phyloP scores from a whole-genome alignment of 1,140 invertebrate species.

The Carposina sasakii region DNA sequence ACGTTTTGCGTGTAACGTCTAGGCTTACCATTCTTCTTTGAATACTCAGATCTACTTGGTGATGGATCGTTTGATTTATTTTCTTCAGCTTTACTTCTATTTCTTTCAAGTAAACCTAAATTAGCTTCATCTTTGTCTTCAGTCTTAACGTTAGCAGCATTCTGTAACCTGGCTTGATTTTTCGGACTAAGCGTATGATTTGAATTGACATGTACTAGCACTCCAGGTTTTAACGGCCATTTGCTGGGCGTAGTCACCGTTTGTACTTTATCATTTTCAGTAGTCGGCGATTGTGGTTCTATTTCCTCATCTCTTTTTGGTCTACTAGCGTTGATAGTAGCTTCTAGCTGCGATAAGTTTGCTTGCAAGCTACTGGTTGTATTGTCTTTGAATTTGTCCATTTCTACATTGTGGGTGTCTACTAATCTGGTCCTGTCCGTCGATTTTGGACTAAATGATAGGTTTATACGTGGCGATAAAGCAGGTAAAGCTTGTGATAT shows the following conservation, averaged over 20 bases:
- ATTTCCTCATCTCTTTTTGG: constrained; percentile 29
- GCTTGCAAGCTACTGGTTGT: constrained; percentile 49
- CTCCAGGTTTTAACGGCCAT: constrained; percentile 91
- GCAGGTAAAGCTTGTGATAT: constrained; percentile 70
- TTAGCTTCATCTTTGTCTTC: constrained; percentile 42
- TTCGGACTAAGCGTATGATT: constrained; percentile 70
- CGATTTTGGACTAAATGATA: constrained; percentile 64
- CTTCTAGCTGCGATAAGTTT: constrained; percentile 51
- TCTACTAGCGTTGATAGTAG: constrained; percentile 38
- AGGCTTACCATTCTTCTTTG: constrained; percentile 53
- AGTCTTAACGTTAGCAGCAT: constrained; percentile 22
- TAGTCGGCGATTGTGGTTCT: constrained; percentile 35
- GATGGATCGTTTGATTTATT: constrained; percentile 14
- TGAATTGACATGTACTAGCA: constrained; percentile 87
- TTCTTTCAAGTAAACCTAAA: constrained; percentile 60
- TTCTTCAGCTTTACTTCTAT: constrained; percentile 27
- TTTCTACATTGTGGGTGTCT: constrained; percentile 59
- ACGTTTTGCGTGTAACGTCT: constrained; percentile 45
- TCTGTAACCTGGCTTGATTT: constrained; percentile 59
- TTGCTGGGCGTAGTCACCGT: constrained; percentile 74
- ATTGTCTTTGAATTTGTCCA: constrained; percentile 44
- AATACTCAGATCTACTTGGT: constrained; percentile 40
- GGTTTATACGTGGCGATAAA: constrained; percentile 58
- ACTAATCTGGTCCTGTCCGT: constrained; percentile 67
- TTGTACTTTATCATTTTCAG: constrained; percentile 38